Evolutionary conservation across 1,140 invertebrate genomes (phyloP), one percentile per base, ranked within the genome.

Genomic region (Drosophila triauraria): DNA sequence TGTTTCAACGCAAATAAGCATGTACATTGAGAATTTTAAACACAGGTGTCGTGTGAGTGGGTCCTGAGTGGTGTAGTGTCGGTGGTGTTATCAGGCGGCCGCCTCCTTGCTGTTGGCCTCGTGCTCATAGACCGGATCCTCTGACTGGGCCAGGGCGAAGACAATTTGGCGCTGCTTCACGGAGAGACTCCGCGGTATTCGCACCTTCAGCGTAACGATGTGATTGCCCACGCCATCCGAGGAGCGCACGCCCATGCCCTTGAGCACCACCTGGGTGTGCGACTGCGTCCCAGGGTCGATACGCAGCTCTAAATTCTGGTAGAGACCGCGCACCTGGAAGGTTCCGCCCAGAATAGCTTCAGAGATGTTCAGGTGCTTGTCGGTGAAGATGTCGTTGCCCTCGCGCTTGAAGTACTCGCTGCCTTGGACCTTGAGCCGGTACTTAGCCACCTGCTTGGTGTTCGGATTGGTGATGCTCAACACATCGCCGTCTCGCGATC

Each of bases 151-250:
- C 53, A 92, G 44, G 0, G 91, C 91, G 30, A 91, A 43, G 15
- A 92, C 76, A 20, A 92, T 63, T 43, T 91, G 91, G 7, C 91
- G 75, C 23, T 92, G 91, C 61, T 92, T 92, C 40, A 91, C 63
- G 0, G 81, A 92, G 7, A 92, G 60, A 56, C 76, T 83, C 17
- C 68, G 44, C 0, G 91, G 91, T 40, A 92, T 90, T 5, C 77
- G 79, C 20, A 92, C 81, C 43, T 84, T 91, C 2, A 92, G 27
- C 2, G 82, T 86, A 10, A 92, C 63, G 7, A 92, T 80, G 27
- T 92, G 91, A 50, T 90, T 78, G 15, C 91, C 91, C 15, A 79
- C 42, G 13, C 60, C 69, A 3, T 83, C 79, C 6, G 60, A 53
- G 4, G 65, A 63, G 3, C 80, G 80, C 12, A 92, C 83, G 0